These are phyloP conservation scores for Copidosoma floridanum DNA, from an alignment of 1,140 invertebrate species.

Conservation along the genomic window DNA sequence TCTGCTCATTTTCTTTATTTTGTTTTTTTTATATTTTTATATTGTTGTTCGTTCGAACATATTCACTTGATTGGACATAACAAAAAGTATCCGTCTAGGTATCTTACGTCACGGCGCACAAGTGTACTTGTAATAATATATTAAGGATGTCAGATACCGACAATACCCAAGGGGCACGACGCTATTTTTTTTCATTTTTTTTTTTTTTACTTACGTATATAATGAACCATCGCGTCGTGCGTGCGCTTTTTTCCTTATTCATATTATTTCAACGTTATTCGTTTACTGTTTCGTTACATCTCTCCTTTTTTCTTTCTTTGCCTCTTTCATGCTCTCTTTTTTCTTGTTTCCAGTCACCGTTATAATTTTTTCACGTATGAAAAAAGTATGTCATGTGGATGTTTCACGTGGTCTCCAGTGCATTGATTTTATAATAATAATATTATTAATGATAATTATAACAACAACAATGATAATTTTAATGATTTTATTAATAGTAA, in stretches of 20 bases:
- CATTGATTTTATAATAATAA: too few relatives aligned
- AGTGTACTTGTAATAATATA: slow-evolving; percentile 38
- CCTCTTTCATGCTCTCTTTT: neutral
- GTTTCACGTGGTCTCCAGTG: neutral
- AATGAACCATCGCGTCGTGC: slow-evolving; percentile 6
- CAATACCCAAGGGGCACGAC: slow-evolving; percentile 35
- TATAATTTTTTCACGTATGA: too few relatives aligned
- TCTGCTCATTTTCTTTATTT: neutral
- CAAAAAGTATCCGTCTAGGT: slow-evolving; percentile 43
- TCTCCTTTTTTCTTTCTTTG: neutral
- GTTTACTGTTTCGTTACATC: neutral
- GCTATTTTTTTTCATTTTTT: slow-evolving; percentile 21
- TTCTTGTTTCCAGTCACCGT: too few relatives aligned
- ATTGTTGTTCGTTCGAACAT: neutral
- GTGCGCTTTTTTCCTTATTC: slow-evolving; percentile 19
- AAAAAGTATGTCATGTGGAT: too few relatives aligned
- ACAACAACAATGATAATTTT: too few relatives aligned
- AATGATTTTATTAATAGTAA: too few relatives aligned
- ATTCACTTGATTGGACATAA: slow-evolving; percentile 24
- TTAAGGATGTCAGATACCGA: slow-evolving; percentile 42
- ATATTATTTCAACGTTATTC: neutral
- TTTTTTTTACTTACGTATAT: neutral
- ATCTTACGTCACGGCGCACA: slow-evolving; percentile 45
- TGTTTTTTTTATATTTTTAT: slow-evolving; percentile 8
- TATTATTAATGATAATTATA: too few relatives aligned